These are phyloP conservation scores for Bombus pyrosoma DNA, from an alignment of 1,140 invertebrate species.

Conservation along the genomic window DNA sequence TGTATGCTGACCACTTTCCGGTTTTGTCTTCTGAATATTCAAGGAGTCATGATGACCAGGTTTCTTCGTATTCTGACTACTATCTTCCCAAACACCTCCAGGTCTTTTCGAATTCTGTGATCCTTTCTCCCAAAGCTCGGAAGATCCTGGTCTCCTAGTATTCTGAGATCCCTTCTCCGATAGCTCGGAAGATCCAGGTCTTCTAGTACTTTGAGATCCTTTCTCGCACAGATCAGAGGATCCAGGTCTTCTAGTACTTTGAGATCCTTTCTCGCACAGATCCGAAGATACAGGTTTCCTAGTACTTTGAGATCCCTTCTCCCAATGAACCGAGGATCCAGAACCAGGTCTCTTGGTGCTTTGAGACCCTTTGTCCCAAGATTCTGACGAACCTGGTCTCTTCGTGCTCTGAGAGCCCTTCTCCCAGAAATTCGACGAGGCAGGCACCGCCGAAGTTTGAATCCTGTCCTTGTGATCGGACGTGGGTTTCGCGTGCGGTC, in stretches of 20 bases:
- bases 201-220: slow-evolving; percentile 55
- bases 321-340: slow-evolving; percentile 36
- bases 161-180: slow-evolving; percentile 55
- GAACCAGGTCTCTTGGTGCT: slow-evolving; percentile 54
- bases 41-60: slow-evolving; percentile 41
- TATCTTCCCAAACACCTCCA: not conserved
- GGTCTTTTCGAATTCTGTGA: slow-evolving; percentile 46
- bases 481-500: slow-evolving; percentile 74
- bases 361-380: slow-evolving; percentile 47
- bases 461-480: slow-evolving; percentile 72
- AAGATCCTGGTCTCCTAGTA: slow-evolving; percentile 55
- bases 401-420: slow-evolving; percentile 52
- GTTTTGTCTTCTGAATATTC: slow-evolving; percentile 66
- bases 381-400: slow-evolving; percentile 30
- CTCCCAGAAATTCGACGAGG: slow-evolving; percentile 55
- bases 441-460: slow-evolving; percentile 55
- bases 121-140: not conserved
- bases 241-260: slow-evolving; percentile 58
- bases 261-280: slow-evolving; percentile 46
- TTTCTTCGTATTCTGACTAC: slow-evolving; percentile 58
- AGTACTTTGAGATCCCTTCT: slow-evolving; percentile 57
- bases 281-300: slow-evolving; percentile 39
- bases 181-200: slow-evolving; percentile 32
- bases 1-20: slow-evolving; percentile 55
- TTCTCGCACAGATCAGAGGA: slow-evolving; percentile 51